phyloP scores from a whole-genome alignment of 2,797 vertebrate genomes.

The Stomatorhinus walkeri region DNA sequence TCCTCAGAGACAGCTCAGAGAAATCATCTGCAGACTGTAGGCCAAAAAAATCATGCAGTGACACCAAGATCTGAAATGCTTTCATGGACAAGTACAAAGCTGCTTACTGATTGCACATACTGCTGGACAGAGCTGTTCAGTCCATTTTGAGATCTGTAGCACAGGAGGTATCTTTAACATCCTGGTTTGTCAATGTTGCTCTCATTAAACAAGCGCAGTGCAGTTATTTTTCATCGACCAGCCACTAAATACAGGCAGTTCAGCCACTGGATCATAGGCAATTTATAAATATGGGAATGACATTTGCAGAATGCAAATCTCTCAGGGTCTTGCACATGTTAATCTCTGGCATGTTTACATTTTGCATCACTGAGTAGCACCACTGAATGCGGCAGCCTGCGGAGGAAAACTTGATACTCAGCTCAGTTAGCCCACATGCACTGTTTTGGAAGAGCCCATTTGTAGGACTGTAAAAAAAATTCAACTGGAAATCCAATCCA shows the following conservation, averaged over 20 bases:
- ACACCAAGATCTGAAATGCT: not conserved
- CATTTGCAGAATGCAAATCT: not conserved
- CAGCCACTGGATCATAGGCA: not conserved
- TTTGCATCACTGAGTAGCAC: not conserved
- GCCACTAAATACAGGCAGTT: not conserved
- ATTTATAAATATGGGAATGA: not conserved
- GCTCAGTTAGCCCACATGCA: not conserved
- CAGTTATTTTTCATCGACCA: not conserved
- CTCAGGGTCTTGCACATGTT: not conserved
- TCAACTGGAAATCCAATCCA: not conserved
- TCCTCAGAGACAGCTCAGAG: slow-evolving; percentile 73
- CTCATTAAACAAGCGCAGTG: not conserved
- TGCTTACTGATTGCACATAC: not conserved
- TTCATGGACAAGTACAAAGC: not conserved
- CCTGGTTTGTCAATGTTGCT: not conserved
- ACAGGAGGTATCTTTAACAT: not conserved
- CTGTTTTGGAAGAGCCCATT: not conserved
- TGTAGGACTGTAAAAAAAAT: not conserved
- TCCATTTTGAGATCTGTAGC: not conserved
- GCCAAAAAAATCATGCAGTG: not conserved
- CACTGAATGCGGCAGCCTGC: not conserved
- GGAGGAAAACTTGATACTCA: not conserved
- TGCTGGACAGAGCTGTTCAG: not conserved
- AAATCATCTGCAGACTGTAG: slow-evolving; percentile 79
- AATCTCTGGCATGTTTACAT: not conserved